Conservation (phyloP, 2,797 vertebrate species). For the Adelosebastes latens region DNA sequence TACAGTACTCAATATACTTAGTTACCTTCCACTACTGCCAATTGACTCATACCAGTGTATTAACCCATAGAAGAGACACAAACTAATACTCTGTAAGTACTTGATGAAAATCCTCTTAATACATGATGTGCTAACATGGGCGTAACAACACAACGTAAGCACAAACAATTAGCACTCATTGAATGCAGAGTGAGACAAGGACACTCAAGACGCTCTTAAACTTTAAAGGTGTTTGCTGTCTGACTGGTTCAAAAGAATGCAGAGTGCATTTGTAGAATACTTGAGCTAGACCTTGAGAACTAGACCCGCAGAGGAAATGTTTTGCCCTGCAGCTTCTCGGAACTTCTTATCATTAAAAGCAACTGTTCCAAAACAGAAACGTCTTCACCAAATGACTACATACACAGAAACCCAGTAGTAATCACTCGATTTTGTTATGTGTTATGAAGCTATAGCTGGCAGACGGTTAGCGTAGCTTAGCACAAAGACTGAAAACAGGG, state of each 20-base stretch:
- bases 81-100: constrained; percentile 23
- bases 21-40: neutral
- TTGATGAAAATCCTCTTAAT: constrained; percentile 51
- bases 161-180: neutral
- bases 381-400: neutral
- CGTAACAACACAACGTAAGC: constrained; percentile 20
- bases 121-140: constrained; percentile 31
- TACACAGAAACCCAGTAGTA: neutral
- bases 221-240: neutral
- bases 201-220: neutral
- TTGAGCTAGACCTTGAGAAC: constrained; percentile 1
- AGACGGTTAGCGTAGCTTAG: neutral
- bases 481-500: neutral
- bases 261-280: neutral
- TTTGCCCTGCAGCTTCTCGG: neutral
- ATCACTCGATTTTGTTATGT: neutral
- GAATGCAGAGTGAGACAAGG: neutral
- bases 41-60: neutral
- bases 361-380: neutral
- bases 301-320: neutral
- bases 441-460: neutral
- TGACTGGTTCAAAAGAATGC: neutral
- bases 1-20: neutral
- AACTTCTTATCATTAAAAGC: neutral
- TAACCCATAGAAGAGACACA: neutral